These are phyloP conservation scores for Amazona vittata DNA, from an alignment of 2,113 vertebrate species.

Conservation along the genomic window DNA sequence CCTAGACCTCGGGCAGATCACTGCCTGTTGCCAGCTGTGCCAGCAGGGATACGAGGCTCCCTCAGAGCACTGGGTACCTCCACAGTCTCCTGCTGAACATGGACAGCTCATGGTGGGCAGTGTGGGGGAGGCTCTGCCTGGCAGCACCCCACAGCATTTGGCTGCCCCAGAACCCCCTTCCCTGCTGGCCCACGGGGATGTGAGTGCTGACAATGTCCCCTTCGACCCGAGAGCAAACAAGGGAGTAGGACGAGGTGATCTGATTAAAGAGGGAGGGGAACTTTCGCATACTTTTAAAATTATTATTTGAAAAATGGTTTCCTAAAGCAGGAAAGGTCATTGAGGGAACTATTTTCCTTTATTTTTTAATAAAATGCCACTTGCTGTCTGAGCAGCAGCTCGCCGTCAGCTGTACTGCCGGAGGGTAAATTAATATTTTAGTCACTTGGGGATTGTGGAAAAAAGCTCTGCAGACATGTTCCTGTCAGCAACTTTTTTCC, in stretches of 20 bases:
- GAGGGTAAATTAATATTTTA: slow-evolving; percentile 97
- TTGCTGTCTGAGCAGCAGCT: slow-evolving; percentile 83
- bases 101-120: rapidly evolving
- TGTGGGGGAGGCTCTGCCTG: background rate
- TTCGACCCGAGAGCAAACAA: rapidly evolving
- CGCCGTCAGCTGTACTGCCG: slow-evolving; percentile 81
- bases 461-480: slow-evolving; percentile 73
- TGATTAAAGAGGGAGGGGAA: slow-evolving; percentile 7
- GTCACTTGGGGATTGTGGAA: slow-evolving; percentile 85
- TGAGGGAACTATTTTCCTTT: slow-evolving; percentile 66
- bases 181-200: rapidly evolving
- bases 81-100: background rate
- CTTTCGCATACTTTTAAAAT: slow-evolving; percentile 21
- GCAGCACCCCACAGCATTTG: background rate
- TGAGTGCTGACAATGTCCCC: rapidly evolving
- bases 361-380: slow-evolving; percentile 88
- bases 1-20: rapidly evolving
- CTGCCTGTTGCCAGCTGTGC: background rate
- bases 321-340: slow-evolving; percentile 73
- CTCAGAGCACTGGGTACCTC: background rate
- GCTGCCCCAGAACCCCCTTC: background rate
- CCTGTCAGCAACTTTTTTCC: slow-evolving; percentile 83
- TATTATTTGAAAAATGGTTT: slow-evolving; percentile 52
- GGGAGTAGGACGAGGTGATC: background rate
- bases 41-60: background rate